Evolutionary conservation across 2,888 invertebrate species (phyloP).

Genomic region (Caenorhabditis auriculariae): DNA sequence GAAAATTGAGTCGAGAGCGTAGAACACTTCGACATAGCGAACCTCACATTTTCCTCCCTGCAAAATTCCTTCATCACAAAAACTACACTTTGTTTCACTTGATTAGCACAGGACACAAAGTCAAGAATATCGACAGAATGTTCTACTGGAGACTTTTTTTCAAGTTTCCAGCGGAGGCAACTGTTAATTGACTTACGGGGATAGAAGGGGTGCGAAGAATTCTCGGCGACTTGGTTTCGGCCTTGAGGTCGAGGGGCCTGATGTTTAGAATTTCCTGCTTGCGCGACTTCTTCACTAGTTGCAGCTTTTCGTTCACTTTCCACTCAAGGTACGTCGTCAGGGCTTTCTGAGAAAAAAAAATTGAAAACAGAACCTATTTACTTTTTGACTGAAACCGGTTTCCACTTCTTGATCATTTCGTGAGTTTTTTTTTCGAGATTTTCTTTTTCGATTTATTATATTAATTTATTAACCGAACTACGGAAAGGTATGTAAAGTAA

Average conservation of each 20-base stretch:
- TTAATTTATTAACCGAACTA: not conserved
- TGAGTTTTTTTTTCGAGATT: no score
- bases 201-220: not conserved
- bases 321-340: conserved; percentile 44
- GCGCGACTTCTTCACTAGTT: conserved; percentile 33
- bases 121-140: conserved; percentile 22
- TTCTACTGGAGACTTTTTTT: not conserved
- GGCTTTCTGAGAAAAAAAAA: conserved; percentile 37
- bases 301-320: conserved; percentile 40
- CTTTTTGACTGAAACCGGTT: no score
- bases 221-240: conserved; percentile 14
- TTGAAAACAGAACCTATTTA: no score
- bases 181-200: not conserved
- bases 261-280: conserved; percentile 17
- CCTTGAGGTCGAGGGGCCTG: conserved; percentile 22
- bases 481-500: not conserved
- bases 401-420: no score
- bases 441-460: not conserved
- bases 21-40: conserved; percentile 27
- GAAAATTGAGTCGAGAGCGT: conserved; percentile 36
- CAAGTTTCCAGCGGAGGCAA: not conserved
- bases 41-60: conserved; percentile 1
- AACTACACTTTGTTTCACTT: no score
- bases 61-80: no score
- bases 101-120: no score